A percentile compares a stretch with the other conserved stretches of the same genome.
These are phyloP conservation scores for Drosophila aff. DNA, from an alignment of 1,140 invertebrate genomes.

Conservation along the genomic window DNA sequence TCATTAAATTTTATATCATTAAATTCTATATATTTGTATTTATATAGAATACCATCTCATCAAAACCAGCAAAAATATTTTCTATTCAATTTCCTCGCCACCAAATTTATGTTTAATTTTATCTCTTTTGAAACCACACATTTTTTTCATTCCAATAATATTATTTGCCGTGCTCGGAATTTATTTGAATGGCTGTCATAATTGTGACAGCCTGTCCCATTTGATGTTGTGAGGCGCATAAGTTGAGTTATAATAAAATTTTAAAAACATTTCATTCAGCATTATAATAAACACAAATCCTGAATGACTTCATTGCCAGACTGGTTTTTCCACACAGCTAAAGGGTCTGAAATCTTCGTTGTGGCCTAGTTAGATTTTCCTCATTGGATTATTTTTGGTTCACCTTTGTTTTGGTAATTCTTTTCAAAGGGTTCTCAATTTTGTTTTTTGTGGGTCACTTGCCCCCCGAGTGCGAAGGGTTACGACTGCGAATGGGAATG, in stretches of 20 bases:
- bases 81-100: neutral
- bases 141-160: slow-evolving; percentile 2
- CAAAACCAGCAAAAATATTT: neutral
- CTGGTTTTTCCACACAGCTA: slow-evolving; percentile 3
- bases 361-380: slow-evolving; percentile 39
- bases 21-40: neutral
- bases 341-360: slow-evolving; percentile 34
- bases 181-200: slow-evolving; percentile 17
- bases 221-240: slow-evolving; percentile 10
- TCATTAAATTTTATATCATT: no score
- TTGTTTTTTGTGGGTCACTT: slow-evolving; percentile 41
- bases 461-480: slow-evolving; percentile 39
- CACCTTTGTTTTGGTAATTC: slow-evolving; percentile 33
- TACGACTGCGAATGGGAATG: slow-evolving; percentile 16
- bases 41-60: neutral
- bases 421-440: slow-evolving; percentile 29
- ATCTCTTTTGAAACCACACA: slow-evolving; percentile 8
- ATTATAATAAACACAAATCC: slow-evolving; percentile 12
- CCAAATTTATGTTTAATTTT: slow-evolving; percentile 2
- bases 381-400: slow-evolving; percentile 39
- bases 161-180: slow-evolving; percentile 4
- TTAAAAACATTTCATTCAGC: slow-evolving; percentile 1
- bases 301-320: neutral
- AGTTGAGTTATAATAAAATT: neutral
- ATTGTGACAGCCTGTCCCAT: slow-evolving; percentile 7